Base-by-base conservation (phyloP, 2,888 invertebrate genomes). In the Magallana nippona region DNA sequence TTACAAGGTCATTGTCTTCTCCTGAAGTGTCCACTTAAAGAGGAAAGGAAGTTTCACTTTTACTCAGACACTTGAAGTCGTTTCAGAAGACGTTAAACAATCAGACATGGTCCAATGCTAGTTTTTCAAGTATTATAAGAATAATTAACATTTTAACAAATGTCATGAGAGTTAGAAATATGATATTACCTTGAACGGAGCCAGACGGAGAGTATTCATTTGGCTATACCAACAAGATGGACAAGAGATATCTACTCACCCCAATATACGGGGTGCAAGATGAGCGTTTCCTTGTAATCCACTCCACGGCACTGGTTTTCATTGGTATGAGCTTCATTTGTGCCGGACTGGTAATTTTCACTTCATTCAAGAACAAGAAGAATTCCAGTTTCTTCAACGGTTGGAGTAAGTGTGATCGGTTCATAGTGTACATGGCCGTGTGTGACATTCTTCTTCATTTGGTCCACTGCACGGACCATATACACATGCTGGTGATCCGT, bases 331-430 rank as follows among this genome's bases (percentile, higher is more conserved):
- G 86, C 55, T 55, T 85, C n/a, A 19, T 80, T 22, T 85, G 85
- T 62, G 86, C 84, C 2, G 55, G 63, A 17, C 22, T 81, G 8
- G 78, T 84, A 5, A 32, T 86, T 13, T 27, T 84, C 15, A 71
- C 82, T n/a, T 86, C 86, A 5, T 85, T 85, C 57, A 83, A 60
- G 55, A 62, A 79, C 15, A 80, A 86, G 10, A 71, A 71, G 13
- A 62, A 44, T n/a, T 22, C 44, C 10, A 78, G 32, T 10, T 87
- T 87, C 60, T 87, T 84, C 55, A 17, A 56, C 2, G 55, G 63
- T n/a, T 87, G 87, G 87, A 80, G 71, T 5, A 87, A 84, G 58
- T 84, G 85, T 79, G 87, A 87, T 11, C 79, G 87, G 1, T 83
- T 87, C 55, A 63, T 85, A 17, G 82, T 87, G 13, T 87, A 87